These are phyloP conservation scores for Perdix hodgsoniae DNA, from an alignment of 2,797 vertebrate species.

Conservation along the genomic window DNA sequence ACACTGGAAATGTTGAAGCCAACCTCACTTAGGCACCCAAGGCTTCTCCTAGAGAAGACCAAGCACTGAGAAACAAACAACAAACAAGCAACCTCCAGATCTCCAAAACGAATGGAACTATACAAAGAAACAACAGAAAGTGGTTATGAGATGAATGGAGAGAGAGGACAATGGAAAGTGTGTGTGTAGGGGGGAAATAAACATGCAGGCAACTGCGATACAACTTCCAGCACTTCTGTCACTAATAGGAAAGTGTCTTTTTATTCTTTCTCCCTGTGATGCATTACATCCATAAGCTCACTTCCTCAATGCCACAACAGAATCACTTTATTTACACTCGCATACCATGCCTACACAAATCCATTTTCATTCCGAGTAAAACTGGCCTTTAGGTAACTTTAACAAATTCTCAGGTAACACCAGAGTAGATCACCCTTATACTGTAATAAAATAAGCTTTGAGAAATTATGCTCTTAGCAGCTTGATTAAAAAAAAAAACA, in stretches of 20 bases:
- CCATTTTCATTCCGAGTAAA: constrained; percentile 7
- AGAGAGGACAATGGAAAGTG: not conserved
- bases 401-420: not conserved
- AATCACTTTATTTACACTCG: not conserved
- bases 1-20: not conserved
- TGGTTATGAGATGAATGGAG: not conserved
- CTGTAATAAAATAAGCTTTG: not conserved
- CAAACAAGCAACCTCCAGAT: not conserved
- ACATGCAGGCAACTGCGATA: not conserved
- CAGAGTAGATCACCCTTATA: not conserved
- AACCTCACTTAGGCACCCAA: fast-evolving
- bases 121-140: not conserved
- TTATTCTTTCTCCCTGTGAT: not conserved
- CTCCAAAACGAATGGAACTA: not conserved
- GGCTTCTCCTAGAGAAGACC: not conserved
- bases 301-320: not conserved
- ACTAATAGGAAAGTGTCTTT: not conserved
- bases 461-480: constrained; percentile 11
- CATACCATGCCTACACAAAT: not conserved
- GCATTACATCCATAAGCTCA: not conserved
- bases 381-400: constrained; percentile 1
- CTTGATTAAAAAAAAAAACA: not conserved
- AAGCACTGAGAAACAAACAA: not conserved
- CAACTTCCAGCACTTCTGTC: not conserved
- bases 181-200: too few relatives aligned